Evolutionary conservation across 2,797 vertebrate species (phyloP), one percentile per base, ranked within the genome.

Genomic region (Phoxinus dragarum): DNA sequence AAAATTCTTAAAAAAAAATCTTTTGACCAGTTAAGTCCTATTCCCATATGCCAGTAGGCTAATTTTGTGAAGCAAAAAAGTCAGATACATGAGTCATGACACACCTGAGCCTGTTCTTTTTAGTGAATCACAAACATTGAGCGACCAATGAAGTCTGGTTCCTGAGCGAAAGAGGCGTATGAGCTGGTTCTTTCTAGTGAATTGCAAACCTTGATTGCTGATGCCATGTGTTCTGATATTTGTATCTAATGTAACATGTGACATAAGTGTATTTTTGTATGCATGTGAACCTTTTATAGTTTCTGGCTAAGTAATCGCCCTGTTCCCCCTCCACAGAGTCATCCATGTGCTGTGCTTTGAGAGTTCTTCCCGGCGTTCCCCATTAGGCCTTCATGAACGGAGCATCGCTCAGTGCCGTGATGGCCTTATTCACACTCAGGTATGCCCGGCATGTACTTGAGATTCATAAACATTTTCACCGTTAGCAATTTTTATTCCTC

Each of bases 401-500:
- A 23, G 74, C 73, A 54, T 68, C 61, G 10, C 82, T 84, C 73
- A 42, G 61, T 11, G 31, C 47, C 11, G 8, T 11, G 82, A 78
- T 78, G 74, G 64, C 66, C 75, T 52, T 44, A 38, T 84, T 69
- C 66, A 3, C 71, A 49, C 61, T 86, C 64, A 85, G 78, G 34
- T 79, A 87, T 81, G 82, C 69, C 66, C 66, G 34, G 73, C 40
- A 78, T 81, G 79, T 59, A 68, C 80, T n/a, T 52, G 76, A 89
- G 75, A 86, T 75, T 84, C 69, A 89, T 84, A 88, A 89, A 87
- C 34, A 68, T 86, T 74, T 87, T 81, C 85, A 85, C 75, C 73
- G 61, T 87, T 88, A 87, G 82, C 72, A 42, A 88, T 87, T 88
- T 86, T 89, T 85, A 86, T 86, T 89, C 88, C 81, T 89, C 86